A percentile compares a stretch with the other conserved stretches of the same genome.
These are phyloP conservation scores for Chrosomus eos DNA, from an alignment of 2,797 vertebrate species.

Conservation along the genomic window DNA sequence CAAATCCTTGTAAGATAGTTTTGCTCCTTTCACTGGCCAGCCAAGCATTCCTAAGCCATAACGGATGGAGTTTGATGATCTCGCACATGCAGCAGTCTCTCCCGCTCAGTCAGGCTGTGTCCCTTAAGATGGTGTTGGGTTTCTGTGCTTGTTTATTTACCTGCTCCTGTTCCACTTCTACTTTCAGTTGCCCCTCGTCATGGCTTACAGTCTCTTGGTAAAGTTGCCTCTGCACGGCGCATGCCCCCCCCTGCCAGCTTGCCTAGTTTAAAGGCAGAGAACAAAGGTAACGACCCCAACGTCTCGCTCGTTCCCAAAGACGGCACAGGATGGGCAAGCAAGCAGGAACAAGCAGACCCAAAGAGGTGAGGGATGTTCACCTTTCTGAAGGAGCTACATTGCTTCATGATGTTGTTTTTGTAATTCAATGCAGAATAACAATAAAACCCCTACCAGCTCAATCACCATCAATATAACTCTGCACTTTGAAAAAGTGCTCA, in stretches of 20 bases:
- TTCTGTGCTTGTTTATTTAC: constrained; percentile 25
- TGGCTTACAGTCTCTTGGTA: constrained; percentile 98
- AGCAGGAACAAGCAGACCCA: constrained; percentile 94
- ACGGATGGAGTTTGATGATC: constrained; percentile 38
- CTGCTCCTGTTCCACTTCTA: constrained; percentile 1
- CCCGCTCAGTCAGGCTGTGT: background rate
- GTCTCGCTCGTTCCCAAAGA: constrained; percentile 96
- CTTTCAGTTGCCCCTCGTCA: constrained; percentile 91
- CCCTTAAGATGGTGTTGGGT: background rate
- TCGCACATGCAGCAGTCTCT: constrained; percentile 23
- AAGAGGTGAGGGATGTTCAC: constrained; percentile 80
- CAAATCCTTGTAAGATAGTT: constrained; percentile 1
- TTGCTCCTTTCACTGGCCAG: background rate
- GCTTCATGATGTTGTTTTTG: background rate
- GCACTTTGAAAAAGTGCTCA: background rate
- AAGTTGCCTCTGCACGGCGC: constrained; percentile 96
- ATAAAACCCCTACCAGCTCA: background rate
- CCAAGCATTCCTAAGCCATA: constrained; percentile 3
- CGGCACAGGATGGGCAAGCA: constrained; percentile 99
- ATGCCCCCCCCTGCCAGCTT: constrained; percentile 97
- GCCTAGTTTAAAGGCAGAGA: constrained; percentile 98
- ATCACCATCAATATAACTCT: background rate
- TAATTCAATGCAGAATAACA: background rate
- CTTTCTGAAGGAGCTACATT: background rate
- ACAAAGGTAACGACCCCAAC: constrained; percentile 99